Evolutionary conservation across 2,113 vertebrate genomes (phyloP), one percentile per base, ranked within the genome.

Genomic region (Barnardius zonarius): DNA sequence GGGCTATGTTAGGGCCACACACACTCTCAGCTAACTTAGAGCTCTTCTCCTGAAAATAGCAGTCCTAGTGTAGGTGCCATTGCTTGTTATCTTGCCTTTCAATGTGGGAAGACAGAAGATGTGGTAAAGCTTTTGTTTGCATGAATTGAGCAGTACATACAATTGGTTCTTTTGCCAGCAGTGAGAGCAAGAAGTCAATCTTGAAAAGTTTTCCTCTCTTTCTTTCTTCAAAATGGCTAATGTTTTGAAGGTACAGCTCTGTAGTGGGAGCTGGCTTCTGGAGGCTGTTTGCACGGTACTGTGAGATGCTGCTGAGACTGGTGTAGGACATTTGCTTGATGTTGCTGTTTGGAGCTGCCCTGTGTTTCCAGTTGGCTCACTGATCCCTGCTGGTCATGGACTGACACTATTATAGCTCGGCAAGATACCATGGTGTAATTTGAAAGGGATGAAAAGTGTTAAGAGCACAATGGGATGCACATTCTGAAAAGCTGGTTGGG

Each of bases 381-480:
- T 14, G 54, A 28, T 90, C 49, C 79, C 79, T 0, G 41, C 85
- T 17, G 75, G 44, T 24, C 88, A 11, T 0, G 54, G 79, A 54
- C 76, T 89, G 83, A 30, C 1, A 37, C 12, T 17, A 3, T 82
- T 11, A 16, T 5, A 90, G 83, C 91, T 67, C 13, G 0, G 24
- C 0, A 6, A 81, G 78, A 6, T 55, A 28, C 74, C 74, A 15
- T 1, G 30, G 27, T 51, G 57, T 48, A n/a, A 83, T 82, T 67
- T 61, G 35, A 48, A 72, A 90, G 57, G 88, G 88, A 78, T 89
- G 80, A 78, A 25, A 13, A 46, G 48, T 7, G 85, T 70, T 19
- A 14, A 69, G 88, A 92, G 66, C 81, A 72, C 91, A 78, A 82
- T 49, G 81, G 83, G 83, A 73, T 85, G 79, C 27, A 4, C 7